Percentiles rank a stretch among this genome's conserved stretches.
Evolutionary conservation across 1,140 invertebrate species (phyloP).

Genomic region (Calycopis cecrops): DNA sequence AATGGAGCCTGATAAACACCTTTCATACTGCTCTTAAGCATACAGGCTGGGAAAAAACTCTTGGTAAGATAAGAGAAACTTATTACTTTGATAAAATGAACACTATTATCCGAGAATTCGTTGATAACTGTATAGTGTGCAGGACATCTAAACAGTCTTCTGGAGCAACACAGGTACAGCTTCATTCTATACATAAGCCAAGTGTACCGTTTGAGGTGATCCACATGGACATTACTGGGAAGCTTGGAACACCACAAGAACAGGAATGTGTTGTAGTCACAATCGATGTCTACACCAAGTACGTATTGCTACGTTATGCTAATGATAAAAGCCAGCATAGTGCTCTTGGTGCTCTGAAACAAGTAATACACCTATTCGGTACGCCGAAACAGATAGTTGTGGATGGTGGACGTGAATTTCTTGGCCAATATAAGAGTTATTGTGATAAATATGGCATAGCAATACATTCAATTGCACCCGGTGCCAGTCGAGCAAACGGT

Average conservation of each 20-base stretch:
- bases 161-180: constrained; percentile 26
- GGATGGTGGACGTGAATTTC: no score
- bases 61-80: constrained; percentile 31
- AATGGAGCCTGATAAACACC: constrained; percentile 38
- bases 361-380: no score
- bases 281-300: no score
- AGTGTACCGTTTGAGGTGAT: constrained; percentile 31
- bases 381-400: no score
- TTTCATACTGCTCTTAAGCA: constrained; percentile 32
- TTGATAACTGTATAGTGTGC: constrained; percentile 32
- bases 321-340: no score
- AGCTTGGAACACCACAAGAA: constrained; percentile 29
- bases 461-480: no score
- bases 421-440: no score
- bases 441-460: no score
- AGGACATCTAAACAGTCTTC: constrained; percentile 24
- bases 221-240: constrained; percentile 41
- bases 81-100: constrained; percentile 36
- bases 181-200: constrained; percentile 43
- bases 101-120: constrained; percentile 24
- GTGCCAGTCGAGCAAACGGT: no score
- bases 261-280: constrained; percentile 40
- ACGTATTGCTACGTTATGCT: constrained; percentile 41
- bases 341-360: no score
- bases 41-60: constrained; percentile 33